phyloP scores from a whole-genome alignment of 2,888 invertebrate species.

The Harpagoxenus sublaevis region DNA sequence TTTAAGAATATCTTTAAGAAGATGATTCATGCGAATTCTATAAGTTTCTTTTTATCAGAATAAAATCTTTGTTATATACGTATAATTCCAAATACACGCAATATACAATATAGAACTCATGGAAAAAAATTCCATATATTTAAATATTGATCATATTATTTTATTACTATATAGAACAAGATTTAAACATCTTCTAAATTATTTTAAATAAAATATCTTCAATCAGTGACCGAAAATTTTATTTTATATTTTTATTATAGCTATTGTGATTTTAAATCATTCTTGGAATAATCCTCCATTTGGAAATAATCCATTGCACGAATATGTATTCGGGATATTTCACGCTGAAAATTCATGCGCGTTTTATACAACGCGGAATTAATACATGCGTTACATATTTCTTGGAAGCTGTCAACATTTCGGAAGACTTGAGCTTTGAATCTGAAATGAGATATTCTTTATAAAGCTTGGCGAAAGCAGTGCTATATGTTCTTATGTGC shows the following conservation, averaged over 20 bases:
- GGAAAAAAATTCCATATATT: neutral
- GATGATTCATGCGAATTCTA: neutral
- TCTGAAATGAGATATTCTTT: conserved; percentile 6
- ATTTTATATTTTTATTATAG: neutral
- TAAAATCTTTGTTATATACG: neutral
- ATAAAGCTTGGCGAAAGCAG: neutral
- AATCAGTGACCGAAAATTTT: neutral
- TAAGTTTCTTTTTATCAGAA: neutral
- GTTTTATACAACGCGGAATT: neutral
- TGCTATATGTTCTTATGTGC: neutral
- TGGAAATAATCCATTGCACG: conserved; percentile 16
- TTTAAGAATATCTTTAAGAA: conserved; percentile 35
- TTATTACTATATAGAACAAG: neutral
- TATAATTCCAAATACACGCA: neutral
- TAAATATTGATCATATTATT: conserved; percentile 12
- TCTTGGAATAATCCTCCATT: conserved; percentile 10
- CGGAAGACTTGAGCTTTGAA: conserved; percentile 5
- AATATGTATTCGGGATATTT: conserved; percentile 4
- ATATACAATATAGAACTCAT: neutral
- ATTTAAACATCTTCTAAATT: neutral
- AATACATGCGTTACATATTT: conserved; percentile 25
- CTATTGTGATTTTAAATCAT: neutral
- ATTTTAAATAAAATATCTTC: neutral
- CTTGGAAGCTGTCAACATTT: conserved; percentile 27
- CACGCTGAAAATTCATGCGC: neutral